Evolutionary conservation across 1,140 invertebrate genomes (phyloP).

Genomic region (Drosophila setifemur): DNA sequence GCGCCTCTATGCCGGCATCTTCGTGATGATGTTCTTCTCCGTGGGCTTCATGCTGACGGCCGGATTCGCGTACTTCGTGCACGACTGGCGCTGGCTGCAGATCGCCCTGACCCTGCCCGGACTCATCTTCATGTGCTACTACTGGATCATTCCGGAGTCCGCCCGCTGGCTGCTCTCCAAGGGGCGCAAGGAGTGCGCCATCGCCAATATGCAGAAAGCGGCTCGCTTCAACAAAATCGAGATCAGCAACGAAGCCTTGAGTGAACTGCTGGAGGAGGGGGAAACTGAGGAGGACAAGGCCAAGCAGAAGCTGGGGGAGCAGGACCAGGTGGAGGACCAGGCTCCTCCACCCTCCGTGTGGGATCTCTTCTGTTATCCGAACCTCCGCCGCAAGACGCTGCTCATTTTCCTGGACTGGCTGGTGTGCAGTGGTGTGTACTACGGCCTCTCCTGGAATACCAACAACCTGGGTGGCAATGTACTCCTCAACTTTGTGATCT

Average conservation of each 20-base stretch:
- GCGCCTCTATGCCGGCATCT: slow-evolving; percentile 89
- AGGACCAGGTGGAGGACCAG: not conserved
- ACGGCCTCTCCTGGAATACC: slow-evolving; percentile 91
- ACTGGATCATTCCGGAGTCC: slow-evolving; percentile 94
- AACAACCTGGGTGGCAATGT: slow-evolving; percentile 89
- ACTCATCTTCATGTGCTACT: slow-evolving; percentile 88
- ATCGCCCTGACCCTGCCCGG: slow-evolving; percentile 88
- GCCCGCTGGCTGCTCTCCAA: slow-evolving; percentile 91
- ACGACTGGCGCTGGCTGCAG: slow-evolving; percentile 89
- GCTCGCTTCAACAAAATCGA: slow-evolving; percentile 87
- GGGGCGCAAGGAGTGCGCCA: slow-evolving; percentile 88
- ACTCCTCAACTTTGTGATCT: slow-evolving; percentile 90
- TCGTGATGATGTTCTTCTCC: slow-evolving; percentile 91
- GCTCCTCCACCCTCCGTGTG: slow-evolving; percentile 84
- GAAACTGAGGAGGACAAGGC: slow-evolving; percentile 79
- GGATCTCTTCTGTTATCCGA: slow-evolving; percentile 88
- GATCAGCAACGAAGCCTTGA: slow-evolving; percentile 84
- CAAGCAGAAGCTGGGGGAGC: slow-evolving; percentile 47
- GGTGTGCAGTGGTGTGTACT: slow-evolving; percentile 91
- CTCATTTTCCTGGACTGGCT: slow-evolving; percentile 92
- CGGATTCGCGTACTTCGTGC: slow-evolving; percentile 88
- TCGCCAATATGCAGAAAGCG: slow-evolving; percentile 87
- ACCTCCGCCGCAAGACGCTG: slow-evolving; percentile 87
- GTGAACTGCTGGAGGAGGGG: slow-evolving; percentile 83
- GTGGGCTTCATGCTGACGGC: slow-evolving; percentile 89